Evolutionary conservation across 2,797 vertebrate genomes (phyloP), one percentile per base, ranked within the genome.

Genomic region (Heterohyrax brucei): DNA sequence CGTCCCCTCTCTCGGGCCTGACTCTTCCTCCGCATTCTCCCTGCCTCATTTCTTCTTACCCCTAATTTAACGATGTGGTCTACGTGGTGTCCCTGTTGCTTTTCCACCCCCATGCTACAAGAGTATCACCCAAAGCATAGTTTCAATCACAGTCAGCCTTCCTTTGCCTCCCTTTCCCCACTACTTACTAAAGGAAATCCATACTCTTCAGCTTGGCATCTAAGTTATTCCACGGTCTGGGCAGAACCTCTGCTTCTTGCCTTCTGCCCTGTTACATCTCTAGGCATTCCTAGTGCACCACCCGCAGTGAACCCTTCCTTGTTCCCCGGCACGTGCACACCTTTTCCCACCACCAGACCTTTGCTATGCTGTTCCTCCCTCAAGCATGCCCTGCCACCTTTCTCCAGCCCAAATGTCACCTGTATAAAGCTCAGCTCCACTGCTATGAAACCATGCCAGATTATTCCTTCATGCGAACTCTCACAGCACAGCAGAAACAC

Each of bases 161-260:
- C 70, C 66, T 83, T 64, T 10, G 78, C 53, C 59, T 82, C 76
- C 39, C 86, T 48, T 33, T 90, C 72, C 70, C n/a, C 22, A n/a
- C 64, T 33, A 46, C 13, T 73, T 62, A 44, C n/a, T 87, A 39
- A 75, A 53, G 78, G 86, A 89, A 94, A 87, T 83, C 48, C 4
- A 3, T 4, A 56, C 10, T 66, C 26, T 48, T 44, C 84, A 44
- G 7, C n/a, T 56, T 84, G 66, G n/a, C 18, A 48, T 33, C 39
- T 10, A 70, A 28, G 46, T 44, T 82, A 53, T 7, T 83, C 39
- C 56, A 75, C 33, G 83, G 68, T 50, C 89, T 48, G 62, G 28
- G 61, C 50, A 24, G 44, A 82, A 75, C 19, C 26, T 93, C 21
- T 83, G 70, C 87, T 79, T 77, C 33, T 85, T 26, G 24, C 44